These are phyloP conservation scores for Byasa hedistus DNA, from an alignment of 2,888 invertebrate genomes.

Conservation along the genomic window DNA sequence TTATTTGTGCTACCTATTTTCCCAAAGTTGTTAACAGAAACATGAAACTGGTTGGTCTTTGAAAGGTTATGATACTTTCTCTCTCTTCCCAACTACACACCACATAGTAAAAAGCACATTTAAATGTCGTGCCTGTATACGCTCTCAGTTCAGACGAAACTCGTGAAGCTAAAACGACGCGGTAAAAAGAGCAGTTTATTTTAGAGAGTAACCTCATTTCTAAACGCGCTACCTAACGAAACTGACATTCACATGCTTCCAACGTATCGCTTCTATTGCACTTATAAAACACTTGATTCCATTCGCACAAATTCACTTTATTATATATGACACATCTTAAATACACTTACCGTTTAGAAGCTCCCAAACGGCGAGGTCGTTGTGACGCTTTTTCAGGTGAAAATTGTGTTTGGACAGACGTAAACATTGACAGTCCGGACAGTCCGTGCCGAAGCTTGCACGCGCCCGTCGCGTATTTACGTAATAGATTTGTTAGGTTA, in stretches of 20 bases:
- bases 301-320: conserved; percentile 42
- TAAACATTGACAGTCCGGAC: conserved; percentile 57
- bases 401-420: conserved; percentile 42
- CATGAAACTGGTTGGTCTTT: too few relatives aligned
- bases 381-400: conserved; percentile 49
- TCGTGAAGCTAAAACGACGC: conserved; percentile 45
- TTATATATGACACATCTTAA: conserved; percentile 34
- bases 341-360: conserved; percentile 59
- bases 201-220: conserved; percentile 70
- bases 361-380: conserved; percentile 42
- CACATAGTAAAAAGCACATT: conserved; percentile 33
- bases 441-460: conserved; percentile 32
- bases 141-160: conserved; percentile 29
- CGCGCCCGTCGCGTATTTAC: conserved; percentile 50
- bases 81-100: conserved; percentile 13
- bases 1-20: too few relatives aligned
- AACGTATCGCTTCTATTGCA: conserved; percentile 46
- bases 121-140: background rate
- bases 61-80: too few relatives aligned
- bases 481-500: conserved; percentile 51
- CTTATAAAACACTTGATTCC: conserved; percentile 33
- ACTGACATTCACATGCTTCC: conserved; percentile 53
- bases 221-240: conserved; percentile 56
- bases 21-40: too few relatives aligned
- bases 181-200: conserved; percentile 64